Evolutionary conservation across 1,140 invertebrate genomes (phyloP), one percentile per base, ranked within the genome.

Genomic region (Meloidogyne exigua): DNA sequence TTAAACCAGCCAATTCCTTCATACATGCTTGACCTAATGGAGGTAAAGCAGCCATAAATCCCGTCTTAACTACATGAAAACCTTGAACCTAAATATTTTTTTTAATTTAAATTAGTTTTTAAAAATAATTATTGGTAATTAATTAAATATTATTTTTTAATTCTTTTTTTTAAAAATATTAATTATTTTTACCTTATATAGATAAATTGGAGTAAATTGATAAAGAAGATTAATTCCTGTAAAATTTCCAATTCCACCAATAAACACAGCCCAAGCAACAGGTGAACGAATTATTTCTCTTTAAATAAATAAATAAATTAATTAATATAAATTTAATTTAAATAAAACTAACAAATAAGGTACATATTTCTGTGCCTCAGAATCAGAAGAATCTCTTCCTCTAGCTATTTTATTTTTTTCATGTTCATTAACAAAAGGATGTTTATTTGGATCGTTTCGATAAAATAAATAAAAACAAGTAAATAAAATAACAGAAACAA

Each of bases 121-220:
- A n/a, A n/a, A n/a, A n/a, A n/a, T n/a, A n/a, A n/a, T n/a, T n/a
- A n/a, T n/a, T n/a, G n/a, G n/a, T n/a, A n/a, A n/a, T n/a, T n/a
- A n/a, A n/a, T n/a, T n/a, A n/a, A n/a, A n/a, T n/a, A n/a, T n/a
- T n/a, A n/a, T n/a, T n/a, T n/a, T n/a, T n/a, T 42, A 12, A 42
- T 12, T 12, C 11, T 42, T 42, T 42, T 12, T 42, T 42, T 32
- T 32, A 32, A 32, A 32, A 32, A 42, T 12, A 42, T 15, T 21
- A n/a, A 39, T 25, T 23, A 42, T 39, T 28, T 21, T 23, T 21
- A 79, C 77, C 67, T 79, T 79, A 28, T 72, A 78, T 23, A 82
- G 72, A 64, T 83, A 81, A n/a, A 81, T 83, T n/a, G 79, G 81
- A 32, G 79, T 72, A 63, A 80, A 82, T 63, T 68, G 73, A 49